phyloP scores from a whole-genome alignment of 2,797 vertebrate species.

The Cichlasoma orientale region DNA sequence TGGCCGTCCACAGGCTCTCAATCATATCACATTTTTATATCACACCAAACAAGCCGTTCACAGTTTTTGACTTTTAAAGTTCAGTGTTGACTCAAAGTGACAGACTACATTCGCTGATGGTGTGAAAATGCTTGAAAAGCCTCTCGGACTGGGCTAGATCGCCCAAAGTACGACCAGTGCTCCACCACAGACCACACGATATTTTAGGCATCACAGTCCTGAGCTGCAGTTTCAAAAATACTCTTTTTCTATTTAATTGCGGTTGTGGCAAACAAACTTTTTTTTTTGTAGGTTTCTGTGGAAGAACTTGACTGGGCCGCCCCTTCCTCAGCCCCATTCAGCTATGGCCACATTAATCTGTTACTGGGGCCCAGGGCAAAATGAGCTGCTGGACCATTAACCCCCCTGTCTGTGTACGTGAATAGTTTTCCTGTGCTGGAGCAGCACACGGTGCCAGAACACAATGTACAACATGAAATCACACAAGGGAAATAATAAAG shows the following conservation, averaged over 20 bases:
- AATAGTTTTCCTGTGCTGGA: background rate
- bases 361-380: background rate
- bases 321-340: background rate
- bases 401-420: background rate
- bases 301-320: background rate
- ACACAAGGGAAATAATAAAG: background rate
- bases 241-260: background rate
- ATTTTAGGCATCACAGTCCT: background rate
- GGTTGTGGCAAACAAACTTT: background rate
- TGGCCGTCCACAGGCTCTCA: background rate
- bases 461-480: background rate
- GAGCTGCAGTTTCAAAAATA: background rate
- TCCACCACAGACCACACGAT: background rate
- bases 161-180: background rate
- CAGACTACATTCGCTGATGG: background rate
- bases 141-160: background rate
- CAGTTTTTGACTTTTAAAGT: background rate
- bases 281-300: background rate
- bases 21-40: background rate
- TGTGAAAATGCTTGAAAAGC: background rate
- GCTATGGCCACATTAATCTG: background rate
- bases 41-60: background rate
- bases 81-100: background rate
- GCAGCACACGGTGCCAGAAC: background rate
- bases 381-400: conserved; percentile 3